Evolutionary conservation across 2,113 vertebrate species (phyloP).

Genomic region (Cebus imitator): DNA sequence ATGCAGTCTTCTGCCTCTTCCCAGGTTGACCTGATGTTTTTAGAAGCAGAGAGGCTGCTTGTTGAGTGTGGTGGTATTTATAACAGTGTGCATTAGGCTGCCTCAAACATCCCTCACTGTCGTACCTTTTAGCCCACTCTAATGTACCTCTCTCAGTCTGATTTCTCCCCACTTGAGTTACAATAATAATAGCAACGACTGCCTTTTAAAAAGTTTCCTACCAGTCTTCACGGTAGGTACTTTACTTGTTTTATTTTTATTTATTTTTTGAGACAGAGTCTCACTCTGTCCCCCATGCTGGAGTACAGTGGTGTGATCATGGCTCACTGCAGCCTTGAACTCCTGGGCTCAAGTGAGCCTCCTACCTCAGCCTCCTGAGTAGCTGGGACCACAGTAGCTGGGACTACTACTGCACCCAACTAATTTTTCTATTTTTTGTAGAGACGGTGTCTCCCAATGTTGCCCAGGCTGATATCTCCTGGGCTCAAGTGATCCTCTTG

Average conservation of each 20-base stretch:
- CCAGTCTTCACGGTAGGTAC: neutral
- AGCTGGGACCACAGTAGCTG: too few species aligned
- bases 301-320: too few species aligned
- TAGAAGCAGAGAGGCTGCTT: neutral
- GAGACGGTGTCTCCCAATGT: neutral
- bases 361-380: too few species aligned
- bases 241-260: neutral
- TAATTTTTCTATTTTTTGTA: neutral
- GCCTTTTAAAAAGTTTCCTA: neutral
- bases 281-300: too few species aligned
- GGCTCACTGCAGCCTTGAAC: too few species aligned
- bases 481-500: neutral
- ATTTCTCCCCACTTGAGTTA: neutral
- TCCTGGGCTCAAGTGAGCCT: too few species aligned
- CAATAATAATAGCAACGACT: neutral
- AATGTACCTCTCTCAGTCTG: neutral
- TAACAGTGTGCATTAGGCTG: neutral
- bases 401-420: too few species aligned
- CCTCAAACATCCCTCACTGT: neutral
- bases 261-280: neutral
- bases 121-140: neutral
- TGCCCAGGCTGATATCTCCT: neutral
- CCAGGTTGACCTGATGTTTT: neutral
- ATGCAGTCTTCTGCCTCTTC: neutral
- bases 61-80: neutral